These are phyloP conservation scores for Apodemus speciosus DNA, from an alignment of 2,113 vertebrate species.

Conservation along the genomic window DNA sequence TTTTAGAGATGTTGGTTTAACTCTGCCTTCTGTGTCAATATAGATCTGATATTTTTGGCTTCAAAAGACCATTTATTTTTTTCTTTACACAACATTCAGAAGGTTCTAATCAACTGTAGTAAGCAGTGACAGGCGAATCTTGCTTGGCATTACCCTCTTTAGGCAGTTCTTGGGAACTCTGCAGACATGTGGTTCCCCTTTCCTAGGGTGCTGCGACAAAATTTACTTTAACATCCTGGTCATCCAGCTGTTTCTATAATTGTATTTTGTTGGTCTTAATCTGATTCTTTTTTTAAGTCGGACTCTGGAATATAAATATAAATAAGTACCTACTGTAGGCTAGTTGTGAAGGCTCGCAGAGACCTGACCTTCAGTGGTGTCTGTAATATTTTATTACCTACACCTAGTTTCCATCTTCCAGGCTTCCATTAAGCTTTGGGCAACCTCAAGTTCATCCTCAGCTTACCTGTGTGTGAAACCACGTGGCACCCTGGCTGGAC, in stretches of 20 bases:
- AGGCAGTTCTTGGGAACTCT: not conserved
- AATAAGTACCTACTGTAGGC: not conserved
- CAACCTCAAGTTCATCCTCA: not conserved
- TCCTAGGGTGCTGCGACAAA: not conserved
- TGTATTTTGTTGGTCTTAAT: slow-evolving; percentile 36
- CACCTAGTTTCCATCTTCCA: slow-evolving; percentile 6
- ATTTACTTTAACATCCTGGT: not conserved
- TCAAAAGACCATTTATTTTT: not conserved
- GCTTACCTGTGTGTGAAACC: not conserved
- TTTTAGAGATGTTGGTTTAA: not conserved
- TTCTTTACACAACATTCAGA: not conserved
- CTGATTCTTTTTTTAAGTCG: slow-evolving; percentile 43
- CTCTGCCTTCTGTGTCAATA: not conserved
- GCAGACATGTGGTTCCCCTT: not conserved
- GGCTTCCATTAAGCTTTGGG: not conserved
- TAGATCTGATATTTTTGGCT: slow-evolving; percentile 5
- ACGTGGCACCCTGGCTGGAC: not conserved
- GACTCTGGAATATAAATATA: not conserved
- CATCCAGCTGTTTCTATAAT: not conserved
- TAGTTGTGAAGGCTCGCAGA: not conserved
- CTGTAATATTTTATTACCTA: not conserved
- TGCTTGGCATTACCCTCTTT: not conserved
- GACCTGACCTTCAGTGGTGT: not conserved
- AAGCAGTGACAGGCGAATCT: not conserved
- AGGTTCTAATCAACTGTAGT: slow-evolving; percentile 10